Evolutionary conservation across 2,888 invertebrate species (phyloP), one percentile per base, ranked within the genome.

Genomic region (Dorcus parallelipipedus): DNA sequence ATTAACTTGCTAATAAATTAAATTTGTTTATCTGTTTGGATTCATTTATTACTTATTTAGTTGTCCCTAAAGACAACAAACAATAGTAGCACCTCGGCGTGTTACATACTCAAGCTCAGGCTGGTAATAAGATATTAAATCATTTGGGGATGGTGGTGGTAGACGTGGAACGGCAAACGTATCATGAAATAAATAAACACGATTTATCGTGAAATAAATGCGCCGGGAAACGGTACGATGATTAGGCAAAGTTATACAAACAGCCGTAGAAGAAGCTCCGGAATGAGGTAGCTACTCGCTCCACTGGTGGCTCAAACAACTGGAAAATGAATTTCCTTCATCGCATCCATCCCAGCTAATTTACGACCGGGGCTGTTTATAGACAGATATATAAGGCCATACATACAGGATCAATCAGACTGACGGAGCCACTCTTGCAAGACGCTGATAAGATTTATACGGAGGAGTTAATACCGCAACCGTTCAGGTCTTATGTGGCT

Each of bases 321-420:
- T 75, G 79, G 78, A 79, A 79, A 79, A 79, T 79, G 78, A 79
- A 78, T 78, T 78, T 79, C 79, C 78, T 78, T 78, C 78, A 75
- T 77, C 77, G 77, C 70, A 76, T 76, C 76, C 75, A 75, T 76
- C 74, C 71, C 74, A 76, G 77, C 76, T 78, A 78, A 78, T 78
- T 78, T 78, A 77, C 76, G 76, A 75, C 74, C 64, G 64, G 72
- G 75, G 70, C 77, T 77, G 78, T 77, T 77, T 78, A 77, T 77
- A 77, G 78, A 77, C 74, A 76, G 78, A 78, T 78, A 33, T 33
- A 78, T 73, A 62, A 62, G 56, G 54, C 58, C 72, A 72, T 71
- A 71, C 72, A 73, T 64, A 67, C 69, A 66, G 75, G 75, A 77
- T 78, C 78, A 78, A 78, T 78, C 76, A 74, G 73, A 70, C 63